phyloP scores from a whole-genome alignment of 2,797 vertebrate genomes.

The Acestrorhynchus altus region DNA sequence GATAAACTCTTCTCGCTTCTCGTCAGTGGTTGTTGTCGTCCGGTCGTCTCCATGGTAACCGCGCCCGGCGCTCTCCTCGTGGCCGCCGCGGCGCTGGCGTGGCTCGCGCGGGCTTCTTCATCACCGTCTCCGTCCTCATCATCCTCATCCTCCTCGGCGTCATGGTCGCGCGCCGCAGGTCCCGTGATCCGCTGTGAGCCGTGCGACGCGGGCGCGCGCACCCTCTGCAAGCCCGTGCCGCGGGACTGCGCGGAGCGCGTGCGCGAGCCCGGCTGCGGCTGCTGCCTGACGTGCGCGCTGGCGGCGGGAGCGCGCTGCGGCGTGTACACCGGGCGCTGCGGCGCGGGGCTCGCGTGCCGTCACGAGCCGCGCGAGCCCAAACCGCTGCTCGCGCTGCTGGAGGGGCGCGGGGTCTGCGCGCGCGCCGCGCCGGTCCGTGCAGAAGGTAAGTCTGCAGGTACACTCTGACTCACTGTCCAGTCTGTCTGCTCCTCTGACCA shows the following conservation, averaged over 20 bases:
- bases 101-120: neutral
- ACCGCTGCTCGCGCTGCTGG: conserved; percentile 89
- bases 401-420: conserved; percentile 88
- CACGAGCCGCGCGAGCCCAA: conserved; percentile 81
- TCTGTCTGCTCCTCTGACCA: too few relatives aligned
- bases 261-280: conserved; percentile 92
- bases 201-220: conserved; percentile 84
- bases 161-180: conserved; percentile 73
- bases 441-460: too few relatives aligned
- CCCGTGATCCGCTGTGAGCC: conserved; percentile 92
- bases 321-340: conserved; percentile 93
- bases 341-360: conserved; percentile 85
- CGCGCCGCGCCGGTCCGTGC: too few relatives aligned
- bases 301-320: conserved; percentile 83
- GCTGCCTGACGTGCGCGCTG: conserved; percentile 92
- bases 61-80: conserved; percentile 45
- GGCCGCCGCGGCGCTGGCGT: conserved; percentile 23
- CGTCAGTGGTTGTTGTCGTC: neutral
- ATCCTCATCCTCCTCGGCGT: neutral
- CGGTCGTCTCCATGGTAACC: conserved; percentile 36
- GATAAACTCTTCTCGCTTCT: too few relatives aligned
- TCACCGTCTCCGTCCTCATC: neutral
- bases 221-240: conserved; percentile 85
- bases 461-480: too few relatives aligned
- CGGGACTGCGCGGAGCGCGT: conserved; percentile 84